A percentile compares a stretch with the other conserved stretches of the same genome.
Evolutionary conservation across 1,140 invertebrate species (phyloP).

Genomic region (Penaeus vannamei): DNA sequence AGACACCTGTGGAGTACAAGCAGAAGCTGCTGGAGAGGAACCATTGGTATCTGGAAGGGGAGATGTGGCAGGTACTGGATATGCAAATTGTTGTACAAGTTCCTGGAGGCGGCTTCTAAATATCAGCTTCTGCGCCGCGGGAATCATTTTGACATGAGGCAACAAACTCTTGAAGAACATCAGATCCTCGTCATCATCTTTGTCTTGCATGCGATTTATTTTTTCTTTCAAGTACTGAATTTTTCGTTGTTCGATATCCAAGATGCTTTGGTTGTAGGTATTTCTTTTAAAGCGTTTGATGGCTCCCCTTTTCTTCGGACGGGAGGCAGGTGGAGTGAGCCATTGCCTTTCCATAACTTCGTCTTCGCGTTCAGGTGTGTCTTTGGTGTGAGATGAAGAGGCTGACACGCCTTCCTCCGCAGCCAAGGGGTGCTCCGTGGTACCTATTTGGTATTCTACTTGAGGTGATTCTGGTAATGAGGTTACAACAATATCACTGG

Average conservation of each 20-base stretch:
- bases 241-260: slow-evolving; percentile 53
- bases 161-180: slow-evolving; percentile 58
- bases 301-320: slow-evolving; percentile 12
- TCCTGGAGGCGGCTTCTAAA: slow-evolving; percentile 54
- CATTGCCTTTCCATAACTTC: slow-evolving; percentile 9
- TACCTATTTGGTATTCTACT: slow-evolving; percentile 34
- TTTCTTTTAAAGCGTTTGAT: slow-evolving; percentile 35
- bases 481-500: slow-evolving; percentile 29
- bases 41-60: slow-evolving; percentile 23
- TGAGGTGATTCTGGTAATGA: slow-evolving; percentile 45
- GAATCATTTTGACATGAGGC: slow-evolving; percentile 58
- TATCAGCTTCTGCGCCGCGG: slow-evolving; percentile 38
- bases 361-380: slow-evolving; percentile 9
- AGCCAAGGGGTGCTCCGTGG: slow-evolving; percentile 9
- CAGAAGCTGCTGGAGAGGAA: slow-evolving; percentile 12
- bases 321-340: background rate
- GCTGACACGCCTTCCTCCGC: background rate
- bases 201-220: slow-evolving; percentile 21
- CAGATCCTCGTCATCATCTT: slow-evolving; percentile 56
- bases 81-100: slow-evolving; percentile 58
- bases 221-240: slow-evolving; percentile 54
- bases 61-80: slow-evolving; percentile 17
- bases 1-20: slow-evolving; percentile 37
- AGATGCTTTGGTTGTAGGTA: slow-evolving; percentile 48
- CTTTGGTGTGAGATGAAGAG: slow-evolving; percentile 32